These are phyloP conservation scores for Thymelicus sylvestris DNA, from an alignment of 2,888 invertebrate species.

Conservation along the genomic window DNA sequence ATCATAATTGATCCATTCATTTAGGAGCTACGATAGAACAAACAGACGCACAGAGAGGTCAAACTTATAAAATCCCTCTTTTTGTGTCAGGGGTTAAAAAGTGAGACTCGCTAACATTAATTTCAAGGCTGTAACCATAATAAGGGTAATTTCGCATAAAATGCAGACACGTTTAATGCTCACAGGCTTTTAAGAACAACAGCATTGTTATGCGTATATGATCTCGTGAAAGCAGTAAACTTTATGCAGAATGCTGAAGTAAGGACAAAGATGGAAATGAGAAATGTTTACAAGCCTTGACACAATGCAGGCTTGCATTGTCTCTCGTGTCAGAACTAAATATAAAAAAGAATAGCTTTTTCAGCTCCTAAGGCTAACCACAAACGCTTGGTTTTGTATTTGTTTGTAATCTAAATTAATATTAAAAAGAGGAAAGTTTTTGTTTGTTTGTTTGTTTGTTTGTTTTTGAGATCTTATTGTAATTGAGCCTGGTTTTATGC, in stretches of 20 bases:
- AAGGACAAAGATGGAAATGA: conserved; percentile 7
- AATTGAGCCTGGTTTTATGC: no score
- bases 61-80: no score
- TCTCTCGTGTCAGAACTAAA: conserved; percentile 16
- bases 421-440: no score
- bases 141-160: neutral
- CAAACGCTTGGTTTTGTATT: neutral
- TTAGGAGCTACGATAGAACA: no score
- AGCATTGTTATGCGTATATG: neutral
- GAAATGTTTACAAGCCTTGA: conserved; percentile 9
- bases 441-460: no score
- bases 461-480: no score
- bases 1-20: no score
- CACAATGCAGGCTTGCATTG: conserved; percentile 14
- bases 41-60: no score
- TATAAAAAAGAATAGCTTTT: conserved; percentile 3
- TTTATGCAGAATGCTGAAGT: conserved; percentile 4
- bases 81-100: no score
- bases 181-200: neutral
- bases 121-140: neutral
- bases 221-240: conserved; percentile 4
- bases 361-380: neutral
- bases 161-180: neutral
- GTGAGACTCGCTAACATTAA: no score
- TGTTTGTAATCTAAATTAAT: no score